These are phyloP conservation scores for Parochlus steinenii DNA, from an alignment of 2,888 invertebrate species.

Conservation along the genomic window DNA sequence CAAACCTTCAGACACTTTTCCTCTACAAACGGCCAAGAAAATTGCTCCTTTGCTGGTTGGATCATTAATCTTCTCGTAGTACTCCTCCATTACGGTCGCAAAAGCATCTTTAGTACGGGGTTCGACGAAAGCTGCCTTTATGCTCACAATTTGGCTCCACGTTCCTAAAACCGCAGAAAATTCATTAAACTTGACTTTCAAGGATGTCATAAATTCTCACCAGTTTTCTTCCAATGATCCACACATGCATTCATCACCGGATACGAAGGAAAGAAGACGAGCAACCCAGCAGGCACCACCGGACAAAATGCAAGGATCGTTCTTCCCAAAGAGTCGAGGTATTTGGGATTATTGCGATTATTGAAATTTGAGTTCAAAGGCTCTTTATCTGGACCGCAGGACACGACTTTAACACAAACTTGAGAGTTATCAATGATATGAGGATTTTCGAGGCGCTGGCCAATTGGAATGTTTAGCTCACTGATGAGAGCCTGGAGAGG, in stretches of 20 bases:
- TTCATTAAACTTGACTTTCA: no score
- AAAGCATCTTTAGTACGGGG: slow-evolving; percentile 75
- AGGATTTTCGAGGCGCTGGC: slow-evolving; percentile 75
- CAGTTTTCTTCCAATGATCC: slow-evolving; percentile 66
- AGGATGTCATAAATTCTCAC: no score
- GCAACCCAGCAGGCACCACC: slow-evolving; percentile 77
- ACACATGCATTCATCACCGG: slow-evolving; percentile 72
- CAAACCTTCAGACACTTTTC: slow-evolving; percentile 95
- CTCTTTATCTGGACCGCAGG: slow-evolving; percentile 56
- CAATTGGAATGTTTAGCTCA: slow-evolving; percentile 72
- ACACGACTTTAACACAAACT: slow-evolving; percentile 66
- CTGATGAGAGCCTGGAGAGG: slow-evolving; percentile 78
- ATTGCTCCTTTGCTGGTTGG: slow-evolving; percentile 79
- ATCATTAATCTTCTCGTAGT: slow-evolving; percentile 65
- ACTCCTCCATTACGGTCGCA: slow-evolving; percentile 62
- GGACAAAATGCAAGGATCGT: slow-evolving; percentile 68
- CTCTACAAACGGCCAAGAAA: slow-evolving; percentile 93
- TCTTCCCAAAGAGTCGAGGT: slow-evolving; percentile 65
- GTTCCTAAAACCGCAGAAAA: no score
- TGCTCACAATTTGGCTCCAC: slow-evolving; percentile 44
- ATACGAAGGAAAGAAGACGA: slow-evolving; percentile 97
- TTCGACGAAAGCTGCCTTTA: slow-evolving; percentile 71
- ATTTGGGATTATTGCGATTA: slow-evolving; percentile 61
- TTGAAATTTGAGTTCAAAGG: slow-evolving; percentile 53
- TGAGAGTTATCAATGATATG: slow-evolving; percentile 81